Evolutionary conservation across 2,113 vertebrate species (phyloP).

Genomic region (Notechis scutatus): DNA sequence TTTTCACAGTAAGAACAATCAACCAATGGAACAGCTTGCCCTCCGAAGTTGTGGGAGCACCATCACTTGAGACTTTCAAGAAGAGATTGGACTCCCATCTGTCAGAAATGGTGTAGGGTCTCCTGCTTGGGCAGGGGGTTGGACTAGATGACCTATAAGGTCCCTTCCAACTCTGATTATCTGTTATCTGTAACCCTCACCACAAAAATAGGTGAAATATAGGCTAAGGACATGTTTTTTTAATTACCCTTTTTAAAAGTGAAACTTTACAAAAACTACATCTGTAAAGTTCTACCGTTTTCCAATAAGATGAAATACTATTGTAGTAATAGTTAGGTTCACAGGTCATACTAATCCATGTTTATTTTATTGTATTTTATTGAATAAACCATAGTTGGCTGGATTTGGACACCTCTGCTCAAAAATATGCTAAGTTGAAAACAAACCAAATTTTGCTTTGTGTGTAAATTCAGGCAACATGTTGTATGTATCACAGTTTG

Average conservation of each 20-base stretch:
- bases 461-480: slow-evolving; percentile 11
- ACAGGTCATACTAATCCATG: not conserved
- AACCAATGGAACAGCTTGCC: too few species aligned
- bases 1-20: too few species aligned
- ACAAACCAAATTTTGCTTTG: not conserved
- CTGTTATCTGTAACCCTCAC: too few species aligned
- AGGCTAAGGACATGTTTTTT: not conserved
- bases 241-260: not conserved
- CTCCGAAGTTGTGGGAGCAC: too few species aligned
- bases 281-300: not conserved
- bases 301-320: not conserved
- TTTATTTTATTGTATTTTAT: not conserved
- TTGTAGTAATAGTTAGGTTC: not conserved
- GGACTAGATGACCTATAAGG: too few species aligned
- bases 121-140: too few species aligned
- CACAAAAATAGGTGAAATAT: not conserved
- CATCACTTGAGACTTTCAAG: too few species aligned
- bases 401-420: not conserved
- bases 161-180: too few species aligned
- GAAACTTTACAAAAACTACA: not conserved
- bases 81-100: too few species aligned
- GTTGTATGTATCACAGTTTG: not conserved
- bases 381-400: not conserved
- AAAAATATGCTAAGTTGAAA: not conserved
- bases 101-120: too few species aligned